These are phyloP conservation scores for Yponomeuta cagnagella DNA, from an alignment of 2,888 invertebrate genomes.

Conservation along the genomic window DNA sequence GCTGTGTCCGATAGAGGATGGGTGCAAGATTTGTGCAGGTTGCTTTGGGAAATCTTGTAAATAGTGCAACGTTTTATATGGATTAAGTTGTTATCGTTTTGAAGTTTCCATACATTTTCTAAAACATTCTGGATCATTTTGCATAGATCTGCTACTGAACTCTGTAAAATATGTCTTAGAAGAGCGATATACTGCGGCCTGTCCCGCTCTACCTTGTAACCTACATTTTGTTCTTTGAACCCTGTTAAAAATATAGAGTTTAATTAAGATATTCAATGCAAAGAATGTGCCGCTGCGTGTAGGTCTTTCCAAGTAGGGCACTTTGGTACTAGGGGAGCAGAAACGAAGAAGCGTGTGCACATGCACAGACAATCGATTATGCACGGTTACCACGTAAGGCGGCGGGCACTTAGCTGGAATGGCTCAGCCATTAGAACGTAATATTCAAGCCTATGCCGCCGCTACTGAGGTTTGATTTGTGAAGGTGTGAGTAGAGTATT, in stretches of 20 bases:
- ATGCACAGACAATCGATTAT: slow-evolving; percentile 15
- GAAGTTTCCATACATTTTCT: too few relatives aligned
- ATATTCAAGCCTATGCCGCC: not conserved
- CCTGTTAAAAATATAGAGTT: too few relatives aligned
- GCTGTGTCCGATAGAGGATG: not conserved
- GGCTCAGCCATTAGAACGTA: slow-evolving; percentile 11
- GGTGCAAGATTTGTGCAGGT: not conserved
- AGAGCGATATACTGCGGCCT: too few relatives aligned
- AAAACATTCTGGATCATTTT: too few relatives aligned
- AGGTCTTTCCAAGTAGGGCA: too few relatives aligned
- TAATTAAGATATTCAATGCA: too few relatives aligned
- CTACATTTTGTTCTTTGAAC: too few relatives aligned
- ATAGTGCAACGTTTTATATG: not conserved
- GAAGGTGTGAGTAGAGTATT: not conserved
- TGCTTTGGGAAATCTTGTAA: not conserved
- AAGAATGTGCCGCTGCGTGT: too few relatives aligned
- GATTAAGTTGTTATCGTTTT: not conserved
- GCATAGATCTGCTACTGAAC: too few relatives aligned
- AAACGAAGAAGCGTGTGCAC: not conserved
- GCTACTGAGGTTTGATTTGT: slow-evolving; percentile 4
- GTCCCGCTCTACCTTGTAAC: too few relatives aligned
- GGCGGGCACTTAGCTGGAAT: slow-evolving; percentile 15
- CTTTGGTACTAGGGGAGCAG: too few relatives aligned
- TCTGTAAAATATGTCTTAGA: too few relatives aligned
- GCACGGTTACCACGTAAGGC: slow-evolving; percentile 12